Percentiles rank a stretch among this genome's conserved stretches.
Evolutionary conservation across 2,113 vertebrate species (phyloP).

Genomic region (Nerophis ophidion): DNA sequence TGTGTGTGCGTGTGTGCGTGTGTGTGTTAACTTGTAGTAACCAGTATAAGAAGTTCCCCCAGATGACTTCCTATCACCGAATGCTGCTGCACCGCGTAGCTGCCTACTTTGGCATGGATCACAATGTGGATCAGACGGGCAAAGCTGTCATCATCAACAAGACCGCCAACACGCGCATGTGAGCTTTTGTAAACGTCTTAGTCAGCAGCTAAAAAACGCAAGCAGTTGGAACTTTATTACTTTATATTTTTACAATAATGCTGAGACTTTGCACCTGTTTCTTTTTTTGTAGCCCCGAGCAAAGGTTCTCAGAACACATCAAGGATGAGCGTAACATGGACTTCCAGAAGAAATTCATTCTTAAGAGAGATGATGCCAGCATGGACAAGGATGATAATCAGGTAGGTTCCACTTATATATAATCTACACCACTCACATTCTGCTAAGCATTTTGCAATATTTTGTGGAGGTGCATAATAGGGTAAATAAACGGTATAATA

Average conservation of each 20-base stretch:
- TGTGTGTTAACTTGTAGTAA: conserved; percentile 72
- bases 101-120: conserved; percentile 99
- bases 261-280: background rate
- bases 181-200: conserved; percentile 52
- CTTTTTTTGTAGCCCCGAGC: conserved; percentile 81
- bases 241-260: background rate
- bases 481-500: too few relatives aligned
- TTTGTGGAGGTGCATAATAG: too few relatives aligned
- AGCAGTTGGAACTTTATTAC: too few relatives aligned
- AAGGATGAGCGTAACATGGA: conserved; percentile 94
- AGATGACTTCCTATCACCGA: conserved; percentile 99
- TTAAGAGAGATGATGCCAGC: conserved; percentile 94
- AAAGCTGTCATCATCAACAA: conserved; percentile 99
- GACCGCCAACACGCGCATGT: conserved; percentile 97
- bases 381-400: conserved; percentile 98
- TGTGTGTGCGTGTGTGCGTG: background rate
- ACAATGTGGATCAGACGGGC: conserved; percentile 98
- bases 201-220: background rate
- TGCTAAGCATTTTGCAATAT: background rate
- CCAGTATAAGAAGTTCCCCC: conserved; percentile 99
- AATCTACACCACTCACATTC: background rate
- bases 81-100: conserved; percentile 98
- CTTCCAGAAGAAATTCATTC: conserved; percentile 96
- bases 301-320: conserved; percentile 98
- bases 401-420: conserved; percentile 60